Base-by-base conservation (phyloP, 1,140 invertebrate genomes). In the Sesamia nonagrioides region DNA sequence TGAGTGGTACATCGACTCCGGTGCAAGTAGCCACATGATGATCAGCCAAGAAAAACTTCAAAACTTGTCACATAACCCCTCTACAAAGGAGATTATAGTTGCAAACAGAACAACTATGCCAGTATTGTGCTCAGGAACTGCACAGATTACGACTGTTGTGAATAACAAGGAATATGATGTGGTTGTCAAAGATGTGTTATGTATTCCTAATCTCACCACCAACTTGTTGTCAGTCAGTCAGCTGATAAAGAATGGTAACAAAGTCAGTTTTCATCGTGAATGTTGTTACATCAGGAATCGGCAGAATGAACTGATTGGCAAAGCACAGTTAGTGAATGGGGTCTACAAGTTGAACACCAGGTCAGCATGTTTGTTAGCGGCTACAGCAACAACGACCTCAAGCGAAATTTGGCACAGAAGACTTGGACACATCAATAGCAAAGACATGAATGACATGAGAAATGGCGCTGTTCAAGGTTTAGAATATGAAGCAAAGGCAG, bases 271-370 rank as follows among this genome's bases (percentile, higher is more conserved):
- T 21, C 50, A 54, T 0, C n/a, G 8, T 18, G n/a, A 54, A 54
- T 21, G 18, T 54, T 54, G 18, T 54, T 54, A 54, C n/a, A 54
- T 54, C n/a, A 54, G 48, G n/a, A 50, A 50, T 50, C 48, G 6
- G 48, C 48, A 50, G 48, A 50, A 50, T 17, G 48, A 50, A 21
- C 18, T 54, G 50, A 18, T 54, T 18, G 50, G 50, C 5, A 54
- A 0, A 54, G 50, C 50, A 18, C 50, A 54, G 56, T 60, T 60
- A 21, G 56, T 60, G 27, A 60, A 60, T 33, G 56, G 27, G 13
- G 56, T 60, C 2, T 88, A 88, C 72, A 83, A 82, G 61, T 69
- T 89, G 13, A 78, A 86, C 40, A 79, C 45, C 21, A 61, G 60
- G 33, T 69, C 78, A 75, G 71, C 17, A 69, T 58, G 18, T 88